phyloP scores from a whole-genome alignment of 2,888 invertebrate species.

The Sylvicola fuscatus region DNA sequence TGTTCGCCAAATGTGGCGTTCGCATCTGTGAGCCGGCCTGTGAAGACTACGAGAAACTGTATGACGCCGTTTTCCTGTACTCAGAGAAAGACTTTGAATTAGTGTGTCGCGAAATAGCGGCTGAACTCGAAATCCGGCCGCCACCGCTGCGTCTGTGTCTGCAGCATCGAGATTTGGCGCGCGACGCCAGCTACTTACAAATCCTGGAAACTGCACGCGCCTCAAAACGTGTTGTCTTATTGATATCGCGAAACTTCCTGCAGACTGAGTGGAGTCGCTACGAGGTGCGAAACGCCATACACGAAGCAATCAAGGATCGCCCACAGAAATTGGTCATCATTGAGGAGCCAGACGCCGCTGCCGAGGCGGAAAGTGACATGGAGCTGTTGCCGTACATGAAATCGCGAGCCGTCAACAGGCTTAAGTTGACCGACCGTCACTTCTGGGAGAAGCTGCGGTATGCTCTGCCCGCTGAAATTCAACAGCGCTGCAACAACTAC shows the following conservation, averaged over 20 bases:
- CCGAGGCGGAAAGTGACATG: constrained; percentile 69
- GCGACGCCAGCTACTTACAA: constrained; percentile 36
- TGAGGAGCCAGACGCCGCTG: constrained; percentile 63
- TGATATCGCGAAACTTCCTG: constrained; percentile 76
- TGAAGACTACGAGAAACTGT: constrained; percentile 67
- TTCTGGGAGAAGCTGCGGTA: constrained; percentile 89
- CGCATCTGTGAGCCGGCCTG: constrained; percentile 55
- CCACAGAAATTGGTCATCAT: constrained; percentile 77
- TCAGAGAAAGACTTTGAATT: constrained; percentile 83
- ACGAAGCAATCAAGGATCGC: constrained; percentile 68
- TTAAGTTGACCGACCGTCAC: constrained; percentile 72
- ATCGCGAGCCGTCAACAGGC: constrained; percentile 49
- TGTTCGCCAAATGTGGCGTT: constrained; percentile 70
- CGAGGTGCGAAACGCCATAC: constrained; percentile 75
- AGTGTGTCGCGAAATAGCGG: constrained; percentile 65
- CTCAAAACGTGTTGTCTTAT: constrained; percentile 66
- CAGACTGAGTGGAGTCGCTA: constrained; percentile 87
- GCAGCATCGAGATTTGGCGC: constrained; percentile 68
- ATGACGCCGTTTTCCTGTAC: constrained; percentile 84
- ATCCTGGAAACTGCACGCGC: constrained; percentile 74
- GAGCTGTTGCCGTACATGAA: constrained; percentile 77
- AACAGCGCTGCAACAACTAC: constrained; percentile 73
- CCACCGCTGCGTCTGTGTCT: constrained; percentile 61
- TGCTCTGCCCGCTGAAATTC: constrained; percentile 58
- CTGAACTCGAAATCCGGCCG: constrained; percentile 63